Evolutionary conservation across 1,140 invertebrate species (phyloP), one percentile per base, ranked within the genome.

Genomic region (Hypothenemus hampei): DNA sequence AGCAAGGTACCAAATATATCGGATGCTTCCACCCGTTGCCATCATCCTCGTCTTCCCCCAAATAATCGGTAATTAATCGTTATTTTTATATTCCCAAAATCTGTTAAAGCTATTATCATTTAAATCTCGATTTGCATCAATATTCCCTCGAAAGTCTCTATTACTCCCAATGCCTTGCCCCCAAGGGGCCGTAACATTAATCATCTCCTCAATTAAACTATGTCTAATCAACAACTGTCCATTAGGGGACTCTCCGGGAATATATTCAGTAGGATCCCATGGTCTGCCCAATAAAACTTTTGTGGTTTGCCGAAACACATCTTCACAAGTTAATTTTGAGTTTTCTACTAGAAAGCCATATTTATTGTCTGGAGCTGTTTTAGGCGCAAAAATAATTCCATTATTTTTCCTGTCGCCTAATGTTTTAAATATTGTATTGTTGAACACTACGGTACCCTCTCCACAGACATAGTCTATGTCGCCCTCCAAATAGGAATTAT

Each of bases 91-190:
- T 16, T 53, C 40, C 50, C 26, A 53, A 16, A 44, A 43, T 24
- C 50, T 53, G 20, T 53, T 53, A 16, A 16, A 36, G 3, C 10
- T 45, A 18, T 53, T 45, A 24, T 53, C 50, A 5, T 53, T 33
- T 2, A 53, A 11, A 36, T 53, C 22, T 45, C 40, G 23, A 23
- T 45, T 18, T 22, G 4, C 1, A 10, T 44, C 19, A 20, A 24
- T 44, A 21, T 53, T 36, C 3, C 10, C 31, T 8, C 10, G 19
- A 53, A 53, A 53, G 13, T 15, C 1, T 16, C 39, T 16, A 10
- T 18, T 15, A 24, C 50, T 53, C 8, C 1, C 35, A 8, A 22
- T 18, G 10, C 2, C 24, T 13, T 15, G 3, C 8, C 15, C 20
- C 8, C 29, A 53, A 13, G 40, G 50, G 15, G 13, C 24, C n/a